A percentile compares a stretch with the other conserved stretches of the same genome.
Conservation (phyloP, 2,113 vertebrate species). For the Lepus europaeus region DNA sequence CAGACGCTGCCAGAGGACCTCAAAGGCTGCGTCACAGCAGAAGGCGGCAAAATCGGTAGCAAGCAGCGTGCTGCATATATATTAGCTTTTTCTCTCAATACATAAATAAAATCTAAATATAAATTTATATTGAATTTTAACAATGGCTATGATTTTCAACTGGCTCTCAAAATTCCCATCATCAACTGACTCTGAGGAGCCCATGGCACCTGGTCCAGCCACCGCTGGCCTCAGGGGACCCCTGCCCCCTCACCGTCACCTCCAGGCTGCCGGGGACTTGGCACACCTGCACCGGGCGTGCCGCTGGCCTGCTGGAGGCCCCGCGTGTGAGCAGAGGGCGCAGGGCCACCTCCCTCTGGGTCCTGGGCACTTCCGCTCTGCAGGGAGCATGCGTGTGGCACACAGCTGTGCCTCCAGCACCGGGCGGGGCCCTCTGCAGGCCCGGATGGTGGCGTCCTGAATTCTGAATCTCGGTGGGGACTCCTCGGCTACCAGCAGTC, state of each 20-base stretch:
- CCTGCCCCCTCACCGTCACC: not conserved
- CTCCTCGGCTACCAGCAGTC: not conserved
- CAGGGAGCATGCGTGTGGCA: not conserved
- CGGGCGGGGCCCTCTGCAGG: not conserved
- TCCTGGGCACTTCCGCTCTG: not conserved
- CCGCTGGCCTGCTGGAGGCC: accelerated
- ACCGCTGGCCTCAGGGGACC: not conserved
- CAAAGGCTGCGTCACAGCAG: not conserved
- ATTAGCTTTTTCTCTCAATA: not conserved
- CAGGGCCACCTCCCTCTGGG: not conserved
- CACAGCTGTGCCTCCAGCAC: not conserved
- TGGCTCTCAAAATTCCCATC: constrained; percentile 16
- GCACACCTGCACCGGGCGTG: not conserved
- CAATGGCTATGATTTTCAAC: not conserved
- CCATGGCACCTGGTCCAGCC: no score
- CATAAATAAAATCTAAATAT: not conserved
- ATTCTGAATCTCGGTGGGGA: not conserved
- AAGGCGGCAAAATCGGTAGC: not conserved
- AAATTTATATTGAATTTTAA: not conserved
- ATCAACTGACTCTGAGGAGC: not conserved
- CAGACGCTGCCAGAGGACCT: not conserved
- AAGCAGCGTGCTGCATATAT: not conserved
- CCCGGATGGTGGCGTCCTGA: not conserved
- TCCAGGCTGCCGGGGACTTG: not conserved
- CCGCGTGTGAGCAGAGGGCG: not conserved